These are phyloP conservation scores for Hedychridium roseum DNA, from an alignment of 2,888 invertebrate genomes.

Conservation along the genomic window DNA sequence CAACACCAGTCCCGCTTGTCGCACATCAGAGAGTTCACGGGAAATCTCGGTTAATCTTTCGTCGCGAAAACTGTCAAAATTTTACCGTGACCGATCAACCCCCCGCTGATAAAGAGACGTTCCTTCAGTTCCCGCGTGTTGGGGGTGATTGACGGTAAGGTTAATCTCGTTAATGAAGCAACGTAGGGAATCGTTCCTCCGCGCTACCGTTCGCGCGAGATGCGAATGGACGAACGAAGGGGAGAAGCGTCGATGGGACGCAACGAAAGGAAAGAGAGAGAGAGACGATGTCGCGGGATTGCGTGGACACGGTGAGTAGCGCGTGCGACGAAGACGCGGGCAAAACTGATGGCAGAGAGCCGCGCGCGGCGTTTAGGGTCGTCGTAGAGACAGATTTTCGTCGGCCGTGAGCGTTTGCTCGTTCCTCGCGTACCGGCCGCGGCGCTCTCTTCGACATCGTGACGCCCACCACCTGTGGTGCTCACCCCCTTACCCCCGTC, in stretches of 20 bases:
- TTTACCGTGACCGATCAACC: too few species aligned
- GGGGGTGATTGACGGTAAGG: too few species aligned
- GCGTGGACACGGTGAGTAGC: conserved; percentile 19
- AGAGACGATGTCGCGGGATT: conserved; percentile 9
- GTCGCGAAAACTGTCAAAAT: too few species aligned
- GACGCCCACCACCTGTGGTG: conserved; percentile 41
- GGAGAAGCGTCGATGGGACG: conserved; percentile 26
- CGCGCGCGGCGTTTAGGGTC: conserved; percentile 6
- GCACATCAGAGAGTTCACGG: too few species aligned
- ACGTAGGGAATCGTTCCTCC: too few species aligned
- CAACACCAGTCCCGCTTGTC: too few species aligned
- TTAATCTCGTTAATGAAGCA: too few species aligned
- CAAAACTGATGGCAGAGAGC: conserved; percentile 11
- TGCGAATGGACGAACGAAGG: too few species aligned
- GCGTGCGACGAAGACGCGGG: conserved; percentile 13
- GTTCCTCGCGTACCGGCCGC: conserved; percentile 23
- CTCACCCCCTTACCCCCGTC: conserved; percentile 20
- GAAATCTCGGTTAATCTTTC: too few species aligned
- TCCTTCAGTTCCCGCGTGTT: too few species aligned
- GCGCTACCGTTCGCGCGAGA: too few species aligned
- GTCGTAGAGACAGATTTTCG: conserved; percentile 14
- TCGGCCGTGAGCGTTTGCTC: conserved; percentile 12
- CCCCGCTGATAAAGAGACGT: too few species aligned
- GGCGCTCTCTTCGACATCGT: conserved; percentile 30
- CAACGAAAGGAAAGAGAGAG: conserved; percentile 21